A percentile compares a stretch with the other conserved stretches of the same genome.
Evolutionary conservation across 2,797 vertebrate genomes (phyloP).

Genomic region (Capromys pilorides): DNA sequence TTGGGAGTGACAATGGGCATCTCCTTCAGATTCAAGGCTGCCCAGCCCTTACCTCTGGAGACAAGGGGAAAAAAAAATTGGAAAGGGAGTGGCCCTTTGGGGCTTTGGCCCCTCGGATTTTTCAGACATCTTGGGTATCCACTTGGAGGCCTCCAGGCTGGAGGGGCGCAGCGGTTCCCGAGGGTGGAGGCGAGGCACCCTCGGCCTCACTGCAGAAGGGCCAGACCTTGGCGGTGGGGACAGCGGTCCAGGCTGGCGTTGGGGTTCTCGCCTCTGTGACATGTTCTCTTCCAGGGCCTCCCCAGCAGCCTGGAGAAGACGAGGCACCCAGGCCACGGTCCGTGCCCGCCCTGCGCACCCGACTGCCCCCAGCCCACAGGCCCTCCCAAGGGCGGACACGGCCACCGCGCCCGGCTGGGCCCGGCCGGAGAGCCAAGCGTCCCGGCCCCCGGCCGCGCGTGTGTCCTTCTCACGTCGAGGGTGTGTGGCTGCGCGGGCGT

Average conservation of each 20-base stretch:
- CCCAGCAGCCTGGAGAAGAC: slow-evolving; percentile 47
- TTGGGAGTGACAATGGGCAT: slow-evolving; percentile 82
- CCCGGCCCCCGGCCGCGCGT: slow-evolving; percentile 63
- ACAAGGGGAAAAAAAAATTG: not conserved
- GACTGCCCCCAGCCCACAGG: not conserved
- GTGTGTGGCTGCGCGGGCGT: slow-evolving; percentile 65
- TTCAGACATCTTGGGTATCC: slow-evolving; percentile 2
- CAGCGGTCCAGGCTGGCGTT: not conserved
- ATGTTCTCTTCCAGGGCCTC: slow-evolving; percentile 74
- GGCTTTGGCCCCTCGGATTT: slow-evolving; percentile 1
- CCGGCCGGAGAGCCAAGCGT: not conserved
- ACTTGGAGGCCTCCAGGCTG: not conserved
- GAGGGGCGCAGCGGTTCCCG: not conserved
- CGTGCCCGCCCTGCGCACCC: not conserved
- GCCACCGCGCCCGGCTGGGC: not conserved
- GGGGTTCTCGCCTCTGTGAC: slow-evolving; percentile 43
- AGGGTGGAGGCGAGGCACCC: not conserved
- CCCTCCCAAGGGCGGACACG: slow-evolving; percentile 16
- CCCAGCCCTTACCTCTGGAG: slow-evolving; percentile 61
- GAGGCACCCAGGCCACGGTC: not conserved
- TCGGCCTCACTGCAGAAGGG: not conserved
- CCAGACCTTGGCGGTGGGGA: not conserved
- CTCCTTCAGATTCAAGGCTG: slow-evolving; percentile 84
- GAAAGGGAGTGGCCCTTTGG: slow-evolving; percentile 6
- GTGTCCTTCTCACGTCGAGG: slow-evolving; percentile 80